Base-by-base conservation (phyloP, 2,113 vertebrate genomes). In the Motacilla alba region DNA sequence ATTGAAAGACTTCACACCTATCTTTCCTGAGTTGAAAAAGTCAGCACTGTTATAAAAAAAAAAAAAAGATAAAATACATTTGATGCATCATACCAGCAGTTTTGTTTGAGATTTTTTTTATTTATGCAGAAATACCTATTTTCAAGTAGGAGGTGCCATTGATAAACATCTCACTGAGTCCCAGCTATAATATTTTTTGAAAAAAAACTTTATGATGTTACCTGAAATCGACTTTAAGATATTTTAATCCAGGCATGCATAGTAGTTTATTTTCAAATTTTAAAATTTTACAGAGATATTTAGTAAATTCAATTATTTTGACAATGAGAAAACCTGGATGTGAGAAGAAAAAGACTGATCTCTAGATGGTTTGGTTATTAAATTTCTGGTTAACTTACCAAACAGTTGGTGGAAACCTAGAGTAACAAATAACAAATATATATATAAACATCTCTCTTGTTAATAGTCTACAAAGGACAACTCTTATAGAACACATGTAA, bases 201-300 rank as follows among this genome's bases (percentile, higher is more conserved):
- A 81, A 55, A 33, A 4, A 6, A 2, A 1, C 24, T 6, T 68
- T 16, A 60, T 22, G 19, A 20, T 10, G 1, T 37, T n/a, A 7
- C 13, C 46, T 66, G 30, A 73, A 86, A 88, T 44, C 2, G 9
- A 23, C 11, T 53, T 50, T 22, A 49, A 77, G 28, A n/a, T 78
- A 66, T 56, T 88, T 70, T n/a, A 85, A 78, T 52, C 10, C 21
- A 82, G 13, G 5, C 1, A 56, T 52, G 7, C 35, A 35, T 13
- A 69, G 43, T 22, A 27, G 4, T 69, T 70, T 58, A 27, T 80
- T 80, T 50, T 55, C 22, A 83, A 63, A 79, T 43, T 55, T 37
- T 46, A 80, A 26, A 37, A 44, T 63, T 83, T 33, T 86, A 33
- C 35, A 43, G 26, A 47, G 5, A 35, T 6, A 23, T 30, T 9